Percentiles rank a stretch among this genome's conserved stretches.
Conservation (phyloP, 1,140 invertebrate species). For the Eufriesea mexicana region DNA sequence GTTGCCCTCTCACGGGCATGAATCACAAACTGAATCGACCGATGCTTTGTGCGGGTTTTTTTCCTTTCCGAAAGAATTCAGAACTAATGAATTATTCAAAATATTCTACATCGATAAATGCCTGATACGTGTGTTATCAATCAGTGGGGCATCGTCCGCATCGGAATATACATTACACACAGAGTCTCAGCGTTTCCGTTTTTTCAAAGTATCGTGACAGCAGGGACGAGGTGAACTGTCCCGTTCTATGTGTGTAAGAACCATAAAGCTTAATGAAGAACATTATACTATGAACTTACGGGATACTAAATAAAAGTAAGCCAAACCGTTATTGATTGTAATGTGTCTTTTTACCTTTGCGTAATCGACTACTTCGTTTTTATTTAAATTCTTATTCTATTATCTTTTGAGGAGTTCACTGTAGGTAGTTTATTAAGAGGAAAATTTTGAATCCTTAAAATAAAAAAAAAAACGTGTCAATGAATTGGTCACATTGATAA, state of each 20-base stretch:
- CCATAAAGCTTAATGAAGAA: conserved; percentile 82
- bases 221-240: conserved; percentile 71
- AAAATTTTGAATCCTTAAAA: too few relatives aligned
- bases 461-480: not conserved
- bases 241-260: conserved; percentile 82
- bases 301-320: conserved; percentile 83
- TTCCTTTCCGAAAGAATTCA: not conserved
- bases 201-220: conserved; percentile 74
- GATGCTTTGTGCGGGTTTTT: not conserved
- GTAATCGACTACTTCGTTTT: not conserved
- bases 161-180: conserved; percentile 65
- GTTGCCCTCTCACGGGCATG: conserved; percentile 16
- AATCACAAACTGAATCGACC: conserved; percentile 22
- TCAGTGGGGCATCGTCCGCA: conserved; percentile 48
- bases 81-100: not conserved
- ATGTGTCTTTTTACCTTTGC: conserved; percentile 2
- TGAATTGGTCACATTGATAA: not conserved
- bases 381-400: not conserved
- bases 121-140: conserved; percentile 27
- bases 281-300: conserved; percentile 82
- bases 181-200: conserved; percentile 70
- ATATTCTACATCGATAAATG: not conserved
- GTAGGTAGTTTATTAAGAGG: too few relatives aligned
- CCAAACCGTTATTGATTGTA: conserved; percentile 77
- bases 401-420: not conserved